These are phyloP conservation scores for Spilosoma lubricipeda DNA, from an alignment of 2,888 invertebrate genomes.

Conservation along the genomic window DNA sequence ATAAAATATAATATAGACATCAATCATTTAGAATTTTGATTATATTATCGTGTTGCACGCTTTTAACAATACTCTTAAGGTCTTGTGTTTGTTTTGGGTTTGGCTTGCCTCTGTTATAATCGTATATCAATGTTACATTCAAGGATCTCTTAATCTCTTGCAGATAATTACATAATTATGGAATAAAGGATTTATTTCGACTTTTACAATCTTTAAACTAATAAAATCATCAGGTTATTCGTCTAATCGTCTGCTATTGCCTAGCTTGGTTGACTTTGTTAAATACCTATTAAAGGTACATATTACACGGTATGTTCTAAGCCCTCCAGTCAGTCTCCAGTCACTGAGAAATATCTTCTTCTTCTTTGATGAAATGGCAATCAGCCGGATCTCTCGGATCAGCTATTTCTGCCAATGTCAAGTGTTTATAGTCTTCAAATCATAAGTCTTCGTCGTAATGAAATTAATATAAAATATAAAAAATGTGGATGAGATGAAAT, in stretches of 20 bases:
- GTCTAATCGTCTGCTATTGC: background rate
- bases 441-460: no score
- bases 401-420: no score
- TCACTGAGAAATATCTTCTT: background rate
- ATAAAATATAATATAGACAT: slow-evolving; percentile 11
- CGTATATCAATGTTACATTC: background rate
- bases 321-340: no score
- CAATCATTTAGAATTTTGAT: slow-evolving; percentile 2
- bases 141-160: background rate
- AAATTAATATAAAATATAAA: no score
- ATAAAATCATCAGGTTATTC: background rate
- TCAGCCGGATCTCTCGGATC: no score
- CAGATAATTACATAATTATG: background rate
- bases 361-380: no score
- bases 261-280: background rate
- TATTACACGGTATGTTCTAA: no score
- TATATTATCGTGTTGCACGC: background rate
- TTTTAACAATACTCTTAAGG: background rate
- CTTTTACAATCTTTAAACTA: no score
- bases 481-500: no score
- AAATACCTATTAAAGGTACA: no score
- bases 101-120: background rate
- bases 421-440: no score
- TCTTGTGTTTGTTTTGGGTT: background rate
- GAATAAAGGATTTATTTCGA: background rate